A percentile compares a stretch with the other conserved stretches of the same genome.
phyloP scores from a whole-genome alignment of 2,113 vertebrate species.

The Balaeniceps rex region DNA sequence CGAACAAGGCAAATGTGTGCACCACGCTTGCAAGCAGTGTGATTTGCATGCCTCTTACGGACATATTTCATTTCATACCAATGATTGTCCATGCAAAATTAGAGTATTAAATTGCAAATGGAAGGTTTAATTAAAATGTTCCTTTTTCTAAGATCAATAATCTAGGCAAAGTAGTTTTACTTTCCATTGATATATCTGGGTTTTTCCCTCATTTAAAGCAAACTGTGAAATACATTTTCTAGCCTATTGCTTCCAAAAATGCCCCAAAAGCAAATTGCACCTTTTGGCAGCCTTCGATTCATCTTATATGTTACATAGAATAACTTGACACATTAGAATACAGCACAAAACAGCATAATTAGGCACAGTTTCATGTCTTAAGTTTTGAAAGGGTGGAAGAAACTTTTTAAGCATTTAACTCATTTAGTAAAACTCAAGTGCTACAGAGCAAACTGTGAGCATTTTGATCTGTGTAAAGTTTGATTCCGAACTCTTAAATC shows the following conservation, averaged over 20 bases:
- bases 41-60: background rate
- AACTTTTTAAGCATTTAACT: background rate
- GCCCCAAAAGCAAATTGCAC: constrained; percentile 22
- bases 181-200: background rate
- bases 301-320: background rate
- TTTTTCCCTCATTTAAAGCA: background rate
- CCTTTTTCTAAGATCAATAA: background rate
- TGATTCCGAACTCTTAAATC: background rate
- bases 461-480: background rate
- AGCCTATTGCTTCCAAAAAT: constrained; percentile 16
- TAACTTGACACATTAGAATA: background rate
- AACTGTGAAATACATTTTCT: constrained; percentile 3
- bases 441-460: background rate
- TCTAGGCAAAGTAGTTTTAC: background rate
- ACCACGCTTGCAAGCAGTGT: no score
- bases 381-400: background rate
- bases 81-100: background rate
- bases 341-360: background rate
- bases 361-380: background rate
- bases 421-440: background rate
- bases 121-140: background rate
- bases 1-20: background rate
- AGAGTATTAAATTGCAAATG: background rate
- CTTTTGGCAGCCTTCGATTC: constrained; percentile 20
- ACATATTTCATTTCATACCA: background rate